These are phyloP conservation scores for Boloria selene DNA, from an alignment of 2,888 invertebrate species.

Conservation along the genomic window DNA sequence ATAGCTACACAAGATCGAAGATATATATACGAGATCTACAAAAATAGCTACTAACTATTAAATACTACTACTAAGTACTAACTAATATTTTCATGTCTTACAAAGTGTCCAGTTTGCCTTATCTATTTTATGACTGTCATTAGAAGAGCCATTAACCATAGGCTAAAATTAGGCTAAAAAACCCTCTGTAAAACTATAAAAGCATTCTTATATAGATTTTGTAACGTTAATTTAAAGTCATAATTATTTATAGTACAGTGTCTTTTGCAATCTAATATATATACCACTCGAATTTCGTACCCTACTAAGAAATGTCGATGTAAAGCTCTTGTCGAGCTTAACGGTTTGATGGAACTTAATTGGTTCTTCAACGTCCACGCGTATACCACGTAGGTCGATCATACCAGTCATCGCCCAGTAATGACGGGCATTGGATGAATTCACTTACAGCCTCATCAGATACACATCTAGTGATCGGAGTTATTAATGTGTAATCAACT, in stretches of 20 bases:
- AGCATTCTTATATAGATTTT: no score
- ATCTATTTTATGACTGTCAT: no score
- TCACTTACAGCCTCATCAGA: slow-evolving; percentile 13
- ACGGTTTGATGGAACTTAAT: slow-evolving; percentile 3
- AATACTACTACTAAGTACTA: no score
- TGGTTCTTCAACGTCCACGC: not conserved
- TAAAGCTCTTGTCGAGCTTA: slow-evolving; percentile 7
- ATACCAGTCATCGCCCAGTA: slow-evolving; percentile 11
- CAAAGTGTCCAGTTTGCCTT: no score
- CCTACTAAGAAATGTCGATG: slow-evolving; percentile 1
- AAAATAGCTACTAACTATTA: no score
- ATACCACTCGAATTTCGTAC: not conserved
- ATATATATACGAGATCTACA: no score
- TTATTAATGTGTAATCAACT: slow-evolving; percentile 6
- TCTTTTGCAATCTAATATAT: not conserved
- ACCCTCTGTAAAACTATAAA: no score
- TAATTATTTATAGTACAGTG: not conserved
- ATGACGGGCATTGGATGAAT: slow-evolving; percentile 13
- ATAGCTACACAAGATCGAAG: no score
- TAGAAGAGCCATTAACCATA: no score
- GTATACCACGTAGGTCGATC: not conserved
- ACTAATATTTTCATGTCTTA: no score
- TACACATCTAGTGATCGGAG: no score
- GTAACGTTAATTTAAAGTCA: not conserved
- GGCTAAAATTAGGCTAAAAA: no score